Base-by-base conservation (phyloP, 2,888 invertebrate species). In the Arctia plantaginis region DNA sequence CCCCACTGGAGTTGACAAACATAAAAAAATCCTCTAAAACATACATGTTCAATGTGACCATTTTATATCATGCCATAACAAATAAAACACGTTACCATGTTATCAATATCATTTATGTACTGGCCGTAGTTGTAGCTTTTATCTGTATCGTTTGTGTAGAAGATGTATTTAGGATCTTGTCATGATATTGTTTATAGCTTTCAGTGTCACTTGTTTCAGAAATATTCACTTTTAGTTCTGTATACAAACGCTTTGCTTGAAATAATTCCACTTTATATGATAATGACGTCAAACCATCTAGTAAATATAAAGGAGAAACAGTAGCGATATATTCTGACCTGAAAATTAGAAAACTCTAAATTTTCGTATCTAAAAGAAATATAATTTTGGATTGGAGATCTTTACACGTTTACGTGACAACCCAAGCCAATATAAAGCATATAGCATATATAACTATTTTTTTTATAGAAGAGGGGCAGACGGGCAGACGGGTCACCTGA, bases 261-360 rank as follows among this genome's bases (percentile, higher is more conserved):
- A 83, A 69, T 15, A 51, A 69, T 27, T 76, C 77, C 12, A 88
- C 66, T 30, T 64, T 79, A 51, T 90, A 90, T 0, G 82, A 65
- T 12, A 90, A 39, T 35, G 86, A 85, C 41, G 88, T 82, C 15
- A 90, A 68, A 0, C 90, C 90, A 74, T 89, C 89, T 7, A 70
- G 70, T 6, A 70, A 41, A 41, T 70, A 62, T 20, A 70, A 41
- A 84, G 75, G 85, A 6, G 83, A 71, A 3, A 76, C 41, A 1
- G 85, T 84, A 69, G 76, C 39, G 4, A 75, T 70, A 20, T 70
- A 59, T 55, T 76, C 59, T 18, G 80, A 78, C 18, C 85, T 85
- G 76, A 30, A 62, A 74, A 62, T 30, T 30, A 6, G 1, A 41
- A 55, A 12, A 33, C 55, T 13, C 0, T 2, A 30, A 41, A 18